Percentiles rank a stretch among this genome's conserved stretches.
phyloP scores from a whole-genome alignment of 2,113 vertebrate genomes.

The Edolisoma coerulescens region DNA sequence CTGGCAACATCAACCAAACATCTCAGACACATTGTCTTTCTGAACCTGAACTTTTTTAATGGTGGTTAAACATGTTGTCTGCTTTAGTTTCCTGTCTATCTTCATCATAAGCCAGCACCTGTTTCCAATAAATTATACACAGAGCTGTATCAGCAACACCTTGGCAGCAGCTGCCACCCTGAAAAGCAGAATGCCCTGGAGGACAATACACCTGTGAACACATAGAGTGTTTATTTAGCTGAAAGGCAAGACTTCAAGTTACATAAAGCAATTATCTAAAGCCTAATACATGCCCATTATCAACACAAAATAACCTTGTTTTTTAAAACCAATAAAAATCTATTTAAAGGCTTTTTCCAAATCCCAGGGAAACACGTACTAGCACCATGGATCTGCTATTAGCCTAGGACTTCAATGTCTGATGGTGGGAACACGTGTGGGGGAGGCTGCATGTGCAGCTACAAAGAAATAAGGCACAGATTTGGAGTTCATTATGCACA shows the following conservation, averaged over 20 bases:
- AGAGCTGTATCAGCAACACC: constrained; percentile 79
- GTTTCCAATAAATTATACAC: constrained; percentile 80
- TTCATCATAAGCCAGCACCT: constrained; percentile 77
- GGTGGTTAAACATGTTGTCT: constrained; percentile 78
- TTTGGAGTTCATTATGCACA: constrained; percentile 5
- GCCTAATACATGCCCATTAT: constrained; percentile 74
- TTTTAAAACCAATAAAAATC: constrained; percentile 77
- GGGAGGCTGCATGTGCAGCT: constrained; percentile 18
- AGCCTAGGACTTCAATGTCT: constrained; percentile 28
- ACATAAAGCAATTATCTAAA: constrained; percentile 81
- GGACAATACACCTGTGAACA: constrained; percentile 85
- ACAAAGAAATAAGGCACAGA: constrained; percentile 30
- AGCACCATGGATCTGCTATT: constrained; percentile 42
- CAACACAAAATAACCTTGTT: constrained; percentile 80
- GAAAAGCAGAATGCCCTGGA: constrained; percentile 75
- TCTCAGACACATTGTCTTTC: constrained; percentile 76
- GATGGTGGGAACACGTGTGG: constrained; percentile 27
- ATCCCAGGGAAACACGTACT: constrained; percentile 59
- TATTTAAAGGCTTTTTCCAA: constrained; percentile 75
- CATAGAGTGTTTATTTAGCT: constrained; percentile 77
- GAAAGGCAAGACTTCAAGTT: constrained; percentile 75
- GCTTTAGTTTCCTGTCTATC: constrained; percentile 79
- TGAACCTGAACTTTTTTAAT: constrained; percentile 74
- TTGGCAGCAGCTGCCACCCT: constrained; percentile 74
- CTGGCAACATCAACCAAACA: constrained; percentile 73